Evolutionary conservation across 2,888 invertebrate genomes (phyloP), one percentile per base, ranked within the genome.

Genomic region (Xestoiulus laeticollis): DNA sequence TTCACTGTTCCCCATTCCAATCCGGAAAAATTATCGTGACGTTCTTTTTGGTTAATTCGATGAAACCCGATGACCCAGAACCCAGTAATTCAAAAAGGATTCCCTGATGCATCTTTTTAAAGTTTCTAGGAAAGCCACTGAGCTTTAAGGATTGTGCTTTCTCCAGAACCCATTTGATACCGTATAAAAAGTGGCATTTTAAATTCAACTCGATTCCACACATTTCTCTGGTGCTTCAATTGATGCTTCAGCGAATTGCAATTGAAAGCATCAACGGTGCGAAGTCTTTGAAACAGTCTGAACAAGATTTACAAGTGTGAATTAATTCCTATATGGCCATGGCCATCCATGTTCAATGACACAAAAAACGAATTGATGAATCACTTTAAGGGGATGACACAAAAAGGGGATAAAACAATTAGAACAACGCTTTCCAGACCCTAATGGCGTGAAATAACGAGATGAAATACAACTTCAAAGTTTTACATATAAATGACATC

Each of bases 1-100:
- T 68, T 68, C 68, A 68, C 68, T 22, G 26, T 48, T 68, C 68
- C 26, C 68, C 68, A 68, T 68, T 68, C 22, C 68, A 68, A 68
- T 68, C 68, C 22, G 68, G 68, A 68, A 16, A 59, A 68, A 26
- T 68, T 68, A 5, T 59, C 68, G 0, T 68, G 68, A 22, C 68
- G 68, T 68, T 22, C 19, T 68, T 68, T 59, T 26, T 68, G 68
- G 26, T 19, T 38, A 38, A 38, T 38, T 38, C 38, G 22, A 68
- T n/a, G 26, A 68, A 68, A 68, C 26, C 59, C 5, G 19, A 59
- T 59, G 59, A 59, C 59, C 59, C n/a, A n/a, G n/a, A 59, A 38
- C 3, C 6, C 59, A 3, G 59, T 38, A 38, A 38, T 38, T 38
- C 38, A 38, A 38, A 38, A 38, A 8, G 38, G 8, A 8, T 38